These are phyloP conservation scores for Actias luna DNA, from an alignment of 2,888 invertebrate species.

Conservation along the genomic window DNA sequence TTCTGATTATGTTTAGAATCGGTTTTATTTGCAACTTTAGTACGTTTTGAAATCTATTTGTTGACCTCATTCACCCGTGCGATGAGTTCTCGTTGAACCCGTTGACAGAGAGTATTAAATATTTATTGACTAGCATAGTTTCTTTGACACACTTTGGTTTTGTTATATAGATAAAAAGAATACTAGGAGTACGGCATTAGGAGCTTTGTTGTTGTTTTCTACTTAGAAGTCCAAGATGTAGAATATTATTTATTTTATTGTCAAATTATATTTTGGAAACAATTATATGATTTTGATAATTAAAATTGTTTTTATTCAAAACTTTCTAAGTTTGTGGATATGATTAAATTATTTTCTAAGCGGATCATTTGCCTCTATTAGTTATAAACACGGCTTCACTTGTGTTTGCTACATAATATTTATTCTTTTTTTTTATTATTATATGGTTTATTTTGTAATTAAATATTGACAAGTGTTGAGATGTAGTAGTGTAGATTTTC, in stretches of 20 bases:
- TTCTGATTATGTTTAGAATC: slow-evolving; percentile 11
- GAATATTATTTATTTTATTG: background rate
- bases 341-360: no score
- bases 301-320: no score
- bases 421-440: no score
- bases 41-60: slow-evolving; percentile 6
- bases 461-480: no score
- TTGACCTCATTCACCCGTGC: slow-evolving; percentile 11
- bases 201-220: background rate
- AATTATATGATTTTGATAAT: no score
- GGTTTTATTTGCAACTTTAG: slow-evolving; percentile 7
- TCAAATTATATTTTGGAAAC: background rate
- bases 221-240: background rate
- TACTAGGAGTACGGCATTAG: background rate
- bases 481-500: no score
- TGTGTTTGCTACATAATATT: no score
- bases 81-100: slow-evolving; percentile 11
- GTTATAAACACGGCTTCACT: no score
- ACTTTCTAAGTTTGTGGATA: no score
- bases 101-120: slow-evolving; percentile 4
- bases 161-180: slow-evolving; percentile 4
- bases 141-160: slow-evolving; percentile 1
- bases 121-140: slow-evolving; percentile 5
- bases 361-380: no score
- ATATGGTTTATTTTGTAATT: no score